Conservation (phyloP, 2,888 invertebrate species). For the Caenorhabditis sp. region DNA sequence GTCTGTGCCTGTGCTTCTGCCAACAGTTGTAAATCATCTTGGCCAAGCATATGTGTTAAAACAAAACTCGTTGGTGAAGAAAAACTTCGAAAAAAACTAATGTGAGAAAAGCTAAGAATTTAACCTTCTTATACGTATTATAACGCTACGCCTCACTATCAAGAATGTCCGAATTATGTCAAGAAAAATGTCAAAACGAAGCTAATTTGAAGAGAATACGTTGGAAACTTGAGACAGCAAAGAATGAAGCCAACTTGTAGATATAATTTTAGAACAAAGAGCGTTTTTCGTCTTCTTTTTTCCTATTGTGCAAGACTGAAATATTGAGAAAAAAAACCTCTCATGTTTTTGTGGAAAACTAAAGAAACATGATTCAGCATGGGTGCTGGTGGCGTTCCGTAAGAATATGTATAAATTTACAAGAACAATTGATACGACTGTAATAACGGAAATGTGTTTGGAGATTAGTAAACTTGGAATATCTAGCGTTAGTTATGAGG, state of each 20-base stretch:
- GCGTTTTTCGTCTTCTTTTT: constrained; percentile 3
- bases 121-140: constrained; percentile 44
- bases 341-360: constrained; percentile 33
- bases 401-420: not conserved
- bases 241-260: not conserved
- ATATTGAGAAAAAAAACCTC: constrained; percentile 1
- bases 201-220: constrained; percentile 2
- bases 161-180: constrained; percentile 15
- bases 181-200: constrained; percentile 11
- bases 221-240: not conserved
- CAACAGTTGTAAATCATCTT: constrained; percentile 43
- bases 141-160: constrained; percentile 33
- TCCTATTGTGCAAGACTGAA: constrained; percentile 21
- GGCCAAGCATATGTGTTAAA: constrained; percentile 7
- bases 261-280: constrained; percentile 25
- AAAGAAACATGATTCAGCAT: constrained; percentile 48
- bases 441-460: not conserved
- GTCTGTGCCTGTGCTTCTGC: constrained; percentile 60
- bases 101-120: constrained; percentile 10
- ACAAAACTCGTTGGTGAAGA: no score
- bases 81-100: constrained; percentile 12
- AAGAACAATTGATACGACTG: constrained; percentile 5
- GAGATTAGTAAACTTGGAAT: no score
- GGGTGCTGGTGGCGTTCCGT: constrained; percentile 30
- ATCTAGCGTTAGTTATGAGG: no score